phyloP scores from a whole-genome alignment of 2,113 vertebrate genomes.

The Caranx melampygus region DNA sequence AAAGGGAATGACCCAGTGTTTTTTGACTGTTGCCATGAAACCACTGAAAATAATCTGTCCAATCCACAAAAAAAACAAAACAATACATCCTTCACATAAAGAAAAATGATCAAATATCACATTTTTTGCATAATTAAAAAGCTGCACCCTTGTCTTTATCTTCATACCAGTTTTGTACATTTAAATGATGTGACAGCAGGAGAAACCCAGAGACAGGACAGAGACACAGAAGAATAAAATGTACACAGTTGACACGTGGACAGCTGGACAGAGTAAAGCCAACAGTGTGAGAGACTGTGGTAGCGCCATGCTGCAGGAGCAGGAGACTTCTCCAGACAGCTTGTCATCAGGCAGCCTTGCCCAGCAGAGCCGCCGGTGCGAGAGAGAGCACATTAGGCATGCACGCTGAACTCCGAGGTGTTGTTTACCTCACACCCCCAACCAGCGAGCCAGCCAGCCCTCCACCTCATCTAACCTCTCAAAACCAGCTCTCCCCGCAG shows the following conservation, averaged over 20 bases:
- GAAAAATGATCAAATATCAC: slow-evolving; percentile 13
- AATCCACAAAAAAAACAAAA: slow-evolving; percentile 3
- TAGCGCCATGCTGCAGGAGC: slow-evolving; percentile 50
- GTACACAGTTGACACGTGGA: slow-evolving; percentile 29
- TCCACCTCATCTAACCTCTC: slow-evolving; percentile 64
- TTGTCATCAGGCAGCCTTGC: slow-evolving; percentile 64
- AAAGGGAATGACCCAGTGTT: slow-evolving; percentile 61
- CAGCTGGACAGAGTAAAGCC: slow-evolving; percentile 47
- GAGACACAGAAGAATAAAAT: slow-evolving; percentile 11
- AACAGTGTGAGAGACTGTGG: slow-evolving; percentile 42
- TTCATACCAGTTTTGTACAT: slow-evolving; percentile 18
- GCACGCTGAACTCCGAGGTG: slow-evolving; percentile 76
- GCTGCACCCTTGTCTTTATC: slow-evolving; percentile 9
- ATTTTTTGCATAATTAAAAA: slow-evolving; percentile 31
- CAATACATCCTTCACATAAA: background rate
- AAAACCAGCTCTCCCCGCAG: slow-evolving; percentile 63
- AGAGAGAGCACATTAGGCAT: slow-evolving; percentile 72
- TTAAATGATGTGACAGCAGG: slow-evolving; percentile 3
- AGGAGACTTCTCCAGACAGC: slow-evolving; percentile 67
- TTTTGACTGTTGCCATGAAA: slow-evolving; percentile 62
- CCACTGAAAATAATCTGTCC: slow-evolving; percentile 40
- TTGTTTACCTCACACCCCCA: slow-evolving; percentile 77
- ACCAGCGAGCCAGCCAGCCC: slow-evolving; percentile 55
- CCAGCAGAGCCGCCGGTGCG: slow-evolving; percentile 53
- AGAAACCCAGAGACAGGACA: slow-evolving; percentile 15